Base-by-base conservation (phyloP, 2,113 vertebrate species). In the Ptilorrhoa leucosticta region DNA sequence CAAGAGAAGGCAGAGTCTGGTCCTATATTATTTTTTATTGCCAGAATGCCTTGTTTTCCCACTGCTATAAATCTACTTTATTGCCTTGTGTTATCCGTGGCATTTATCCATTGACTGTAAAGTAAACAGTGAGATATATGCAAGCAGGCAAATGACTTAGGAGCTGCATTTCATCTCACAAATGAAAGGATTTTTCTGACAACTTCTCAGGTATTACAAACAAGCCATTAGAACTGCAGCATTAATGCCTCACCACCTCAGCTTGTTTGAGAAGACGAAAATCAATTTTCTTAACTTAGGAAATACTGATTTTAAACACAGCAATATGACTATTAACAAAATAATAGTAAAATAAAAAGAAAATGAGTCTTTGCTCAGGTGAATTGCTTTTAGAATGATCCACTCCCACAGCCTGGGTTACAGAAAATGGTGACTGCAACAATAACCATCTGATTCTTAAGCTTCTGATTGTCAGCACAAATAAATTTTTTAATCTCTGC, bases 1-100 rank as follows among this genome's bases (percentile, higher is more conserved):
- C 72, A 84, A 89, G 76, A 83, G 83, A 90, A 88, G 69, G 65
- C 82, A 94, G 57, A 89, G 48, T 64, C 48, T 44, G 69, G 56
- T 54, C 51, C 64, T 92, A n/a, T 58, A 85, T 94, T 90, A 90
- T 57, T 85, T 97, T 88, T 96, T 83, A 93, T 81, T 92, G 56
- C 72, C 53, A 81, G 72, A 81, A 83, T 77, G 83, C 35, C 51
- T 90, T 15, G 1, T 90, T 90, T 64, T 92, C 51, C 72, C 58
- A 83, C 21, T 40, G 82, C 79, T 75, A 63, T 93, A 92, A 95
- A 93, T 96, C 88, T 81, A 4, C 37, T 80, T 96, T 93, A 83
- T 71, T 73, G 66, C 75, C 68, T 63, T 68, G 13, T 78, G 79
- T 54, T 93, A 92, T 63, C 87, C 5, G 4, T 84, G 90, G 76